Evolutionary conservation across 1,140 invertebrate genomes (phyloP), one percentile per base, ranked within the genome.

Genomic region (Apis mellifera): DNA sequence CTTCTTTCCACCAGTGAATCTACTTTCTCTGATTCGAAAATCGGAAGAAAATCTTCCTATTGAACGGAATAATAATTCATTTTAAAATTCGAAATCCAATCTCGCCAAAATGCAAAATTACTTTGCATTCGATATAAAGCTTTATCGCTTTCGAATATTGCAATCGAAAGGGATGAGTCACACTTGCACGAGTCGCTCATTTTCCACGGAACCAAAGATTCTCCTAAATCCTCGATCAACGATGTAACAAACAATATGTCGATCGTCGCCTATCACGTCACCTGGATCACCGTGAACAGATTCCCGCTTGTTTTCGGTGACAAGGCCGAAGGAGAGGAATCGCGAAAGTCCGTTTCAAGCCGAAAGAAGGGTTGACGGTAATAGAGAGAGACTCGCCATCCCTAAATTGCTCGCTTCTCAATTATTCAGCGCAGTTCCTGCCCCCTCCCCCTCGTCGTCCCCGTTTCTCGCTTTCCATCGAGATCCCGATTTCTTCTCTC

Each of bases 201-300:
- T 26, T 26, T 26, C 26, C 26, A 26, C 26, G 1, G 26, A 26
- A 32, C 2, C 32, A 32, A 32, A 32, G 32, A 32, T 32, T 32
- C 32, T 32, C 2, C 2, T 91, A 90, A 91, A 26, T n/a, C n/a
- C 26, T 1, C 26, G 26, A 26, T 26, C 26, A 26, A 87, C 85
- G 84, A 78, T 72, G 87, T 86, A 92, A 90, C 89, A 84, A 85
- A 84, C 89, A n/a, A n/a, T n/a, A n/a, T n/a, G 91, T 91, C 86
- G 91, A 91, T 32, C 32, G 2, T 32, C 32, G 32, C 2, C 32
- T 32, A 32, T 1, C 26, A 26, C 26, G 26, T n/a, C 5, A 72
- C 5, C 74, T 65, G 59, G 78, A 32, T 82, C 85, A 76, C 84
- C 66, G 48, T 79, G 70, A 73, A 86, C 32, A 32, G n/a, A n/a